These are phyloP conservation scores for Zaprionus vittiger DNA, from an alignment of 1,140 invertebrate species.

Conservation along the genomic window DNA sequence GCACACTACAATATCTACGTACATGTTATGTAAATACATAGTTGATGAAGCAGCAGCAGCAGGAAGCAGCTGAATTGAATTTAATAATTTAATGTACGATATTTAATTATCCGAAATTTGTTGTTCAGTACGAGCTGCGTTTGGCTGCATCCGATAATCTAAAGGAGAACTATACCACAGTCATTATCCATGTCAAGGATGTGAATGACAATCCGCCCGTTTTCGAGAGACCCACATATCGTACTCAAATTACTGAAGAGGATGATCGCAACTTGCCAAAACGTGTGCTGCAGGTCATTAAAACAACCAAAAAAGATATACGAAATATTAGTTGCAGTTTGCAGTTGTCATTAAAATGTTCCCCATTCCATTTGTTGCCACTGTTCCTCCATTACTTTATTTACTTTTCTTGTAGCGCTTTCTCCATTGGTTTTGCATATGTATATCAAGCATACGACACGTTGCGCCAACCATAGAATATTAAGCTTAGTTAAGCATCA, in stretches of 20 bases:
- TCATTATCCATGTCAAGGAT: constrained; percentile 97
- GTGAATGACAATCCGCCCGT: constrained; percentile 94
- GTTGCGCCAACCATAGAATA: constrained; percentile 22
- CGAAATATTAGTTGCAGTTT: constrained; percentile 12
- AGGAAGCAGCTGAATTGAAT: constrained; percentile 22
- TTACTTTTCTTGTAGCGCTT: constrained; percentile 31
- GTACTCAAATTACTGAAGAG: constrained; percentile 97
- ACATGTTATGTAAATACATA: constrained; percentile 23
- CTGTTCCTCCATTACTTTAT: constrained; percentile 28
- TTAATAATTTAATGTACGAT: constrained; percentile 37
- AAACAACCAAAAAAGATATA: constrained; percentile 16
- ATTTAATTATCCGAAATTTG: constrained; percentile 23
- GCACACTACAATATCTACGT: neutral
- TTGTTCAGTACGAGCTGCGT: constrained; percentile 93
- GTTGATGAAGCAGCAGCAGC: constrained; percentile 10
- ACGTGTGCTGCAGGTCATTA: constrained; percentile 93
- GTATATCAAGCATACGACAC: constrained; percentile 56
- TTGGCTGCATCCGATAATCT: constrained; percentile 97
- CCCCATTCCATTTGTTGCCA: neutral
- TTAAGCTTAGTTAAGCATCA: constrained; percentile 27
- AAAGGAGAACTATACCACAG: constrained; percentile 97
- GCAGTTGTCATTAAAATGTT: constrained; percentile 16
- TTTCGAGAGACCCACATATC: constrained; percentile 96
- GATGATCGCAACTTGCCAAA: constrained; percentile 97
- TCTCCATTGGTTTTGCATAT: constrained; percentile 26